These are phyloP conservation scores for Glossophaga mutica DNA, from an alignment of 2,797 vertebrate species.

Conservation along the genomic window DNA sequence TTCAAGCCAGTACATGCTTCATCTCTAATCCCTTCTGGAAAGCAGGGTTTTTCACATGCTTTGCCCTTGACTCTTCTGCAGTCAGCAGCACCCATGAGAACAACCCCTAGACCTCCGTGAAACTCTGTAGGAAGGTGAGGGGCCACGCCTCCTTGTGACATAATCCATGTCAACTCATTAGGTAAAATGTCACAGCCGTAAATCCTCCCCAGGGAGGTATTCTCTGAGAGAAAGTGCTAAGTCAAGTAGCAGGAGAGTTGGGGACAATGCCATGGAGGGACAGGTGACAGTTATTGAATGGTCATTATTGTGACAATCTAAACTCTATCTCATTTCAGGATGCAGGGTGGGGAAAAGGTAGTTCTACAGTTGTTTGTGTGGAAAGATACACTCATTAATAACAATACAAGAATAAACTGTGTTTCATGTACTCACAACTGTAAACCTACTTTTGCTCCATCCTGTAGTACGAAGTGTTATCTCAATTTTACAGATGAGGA, in stretches of 20 bases:
- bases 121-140: neutral
- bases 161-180: neutral
- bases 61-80: neutral
- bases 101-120: no score
- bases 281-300: neutral
- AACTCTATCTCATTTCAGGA: neutral
- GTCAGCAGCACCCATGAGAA: neutral
- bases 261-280: neutral
- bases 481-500: neutral
- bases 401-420: no score
- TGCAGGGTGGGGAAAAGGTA: neutral
- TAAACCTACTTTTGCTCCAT: neutral
- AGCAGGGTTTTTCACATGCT: neutral
- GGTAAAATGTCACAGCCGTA: neutral
- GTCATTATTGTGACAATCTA: no score
- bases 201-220: neutral
- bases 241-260: neutral
- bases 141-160: neutral
- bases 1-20: neutral
- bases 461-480: neutral
- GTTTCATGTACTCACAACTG: no score
- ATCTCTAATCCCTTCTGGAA: neutral
- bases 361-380: neutral
- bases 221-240: neutral
- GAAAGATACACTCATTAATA: no score